phyloP scores from a whole-genome alignment of 2,797 vertebrate species.

The Simalia tracyae region DNA sequence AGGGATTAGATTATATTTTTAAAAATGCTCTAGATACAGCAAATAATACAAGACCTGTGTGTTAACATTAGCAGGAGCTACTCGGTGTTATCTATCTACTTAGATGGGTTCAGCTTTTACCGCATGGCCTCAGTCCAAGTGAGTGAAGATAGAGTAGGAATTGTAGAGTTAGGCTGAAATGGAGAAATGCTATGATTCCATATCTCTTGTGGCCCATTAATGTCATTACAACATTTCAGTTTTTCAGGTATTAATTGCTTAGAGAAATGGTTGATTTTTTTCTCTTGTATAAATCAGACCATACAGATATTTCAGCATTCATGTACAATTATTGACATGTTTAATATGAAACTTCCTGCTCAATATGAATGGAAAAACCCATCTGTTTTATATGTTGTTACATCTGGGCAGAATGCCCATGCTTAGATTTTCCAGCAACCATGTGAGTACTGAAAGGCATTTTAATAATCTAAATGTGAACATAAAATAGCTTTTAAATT shows the following conservation, averaged over 20 bases:
- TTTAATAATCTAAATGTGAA: conserved; percentile 55
- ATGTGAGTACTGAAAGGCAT: conserved; percentile 61
- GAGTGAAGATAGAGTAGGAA: conserved; percentile 42
- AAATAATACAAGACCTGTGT: neutral
- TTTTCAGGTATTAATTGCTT: conserved; percentile 67
- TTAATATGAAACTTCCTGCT: conserved; percentile 75
- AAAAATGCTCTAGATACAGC: neutral
- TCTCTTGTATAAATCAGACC: conserved; percentile 63
- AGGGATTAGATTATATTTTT: neutral
- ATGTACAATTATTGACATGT: conserved; percentile 68
- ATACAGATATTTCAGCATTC: conserved; percentile 59
- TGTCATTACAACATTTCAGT: conserved; percentile 61
- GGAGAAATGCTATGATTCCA: conserved; percentile 56
- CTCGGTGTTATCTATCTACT: conserved; percentile 7
- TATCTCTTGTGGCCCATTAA: conserved; percentile 54
- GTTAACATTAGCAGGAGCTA: neutral
- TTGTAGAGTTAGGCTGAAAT: conserved; percentile 55
- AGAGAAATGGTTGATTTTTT: conserved; percentile 64
- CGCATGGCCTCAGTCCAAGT: conserved; percentile 43
- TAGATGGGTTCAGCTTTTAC: conserved; percentile 35
- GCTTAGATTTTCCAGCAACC: conserved; percentile 70
- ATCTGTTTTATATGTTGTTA: conserved; percentile 75
- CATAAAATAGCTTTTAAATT: conserved; percentile 61
- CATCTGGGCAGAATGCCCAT: conserved; percentile 67
- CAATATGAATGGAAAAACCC: conserved; percentile 72